phyloP scores from a whole-genome alignment of 2,797 vertebrate species.

The Chiroxiphia lanceolata region DNA sequence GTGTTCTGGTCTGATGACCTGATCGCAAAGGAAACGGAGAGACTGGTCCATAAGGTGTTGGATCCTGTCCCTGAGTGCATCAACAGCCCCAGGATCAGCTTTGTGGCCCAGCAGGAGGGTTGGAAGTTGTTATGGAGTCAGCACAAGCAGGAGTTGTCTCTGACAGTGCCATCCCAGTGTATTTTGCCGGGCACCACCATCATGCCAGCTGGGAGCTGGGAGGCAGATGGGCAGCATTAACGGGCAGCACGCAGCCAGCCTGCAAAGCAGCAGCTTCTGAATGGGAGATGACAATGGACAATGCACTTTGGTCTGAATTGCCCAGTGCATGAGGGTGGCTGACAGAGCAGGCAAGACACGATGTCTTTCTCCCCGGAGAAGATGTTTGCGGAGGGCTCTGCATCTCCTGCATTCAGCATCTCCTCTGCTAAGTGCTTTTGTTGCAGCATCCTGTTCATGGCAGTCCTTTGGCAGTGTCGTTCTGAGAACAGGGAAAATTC shows the following conservation, averaged over 20 bases:
- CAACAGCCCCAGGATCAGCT: not conserved
- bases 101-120: not conserved
- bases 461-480: not conserved
- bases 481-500: not conserved
- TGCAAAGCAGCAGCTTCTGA: not conserved
- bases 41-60: not conserved
- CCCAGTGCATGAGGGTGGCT: not conserved
- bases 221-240: constrained; percentile 15
- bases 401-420: not conserved
- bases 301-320: constrained; percentile 10
- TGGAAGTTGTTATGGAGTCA: not conserved
- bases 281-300: constrained; percentile 1
- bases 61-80: not conserved
- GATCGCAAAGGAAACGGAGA: not conserved
- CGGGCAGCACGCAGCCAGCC: not conserved
- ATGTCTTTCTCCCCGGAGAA: constrained; percentile 48
- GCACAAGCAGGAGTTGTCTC: not conserved
- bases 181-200: constrained; percentile 21
- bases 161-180: not conserved
- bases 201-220: not conserved
- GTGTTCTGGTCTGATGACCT: not conserved
- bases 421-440: not conserved
- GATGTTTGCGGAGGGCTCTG: not conserved
- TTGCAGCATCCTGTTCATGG: not conserved
- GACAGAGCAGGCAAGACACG: constrained; percentile 43